Evolutionary conservation across 2,113 vertebrate genomes (phyloP), one percentile per base, ranked within the genome.

Genomic region (Xyrauchen texanus): DNA sequence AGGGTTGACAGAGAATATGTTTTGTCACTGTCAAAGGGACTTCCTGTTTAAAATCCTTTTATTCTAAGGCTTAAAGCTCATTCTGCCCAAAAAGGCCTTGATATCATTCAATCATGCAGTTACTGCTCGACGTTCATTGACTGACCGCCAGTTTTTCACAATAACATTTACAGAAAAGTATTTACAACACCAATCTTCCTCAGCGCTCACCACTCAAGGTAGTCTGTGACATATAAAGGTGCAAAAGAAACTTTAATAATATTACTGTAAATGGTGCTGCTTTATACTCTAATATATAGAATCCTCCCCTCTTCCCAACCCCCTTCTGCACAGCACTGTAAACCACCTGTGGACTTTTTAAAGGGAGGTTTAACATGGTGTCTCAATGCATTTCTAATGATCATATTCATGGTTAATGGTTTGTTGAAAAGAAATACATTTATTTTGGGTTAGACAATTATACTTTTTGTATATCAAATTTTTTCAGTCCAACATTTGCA

Each of bases 211-310:
- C 89, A 90, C 82, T 88, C 89, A 86, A 88, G 82, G 78, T 89
- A 88, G 89, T 90, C 84, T 87, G 86, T 73, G 70, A 83, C 86
- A 88, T 90, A 88, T 82, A 92, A 90, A 92, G 91, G 90, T 92
- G 91, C 93, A 93, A 91, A 90, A 86, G 87, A 93, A 89, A 91
- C 90, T 93, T 92, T 92, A 91, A 91, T 88, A 92, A 89, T 85
- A 89, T 92, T 91, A 90, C 89, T 89, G 91, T 91, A 90, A 91
- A 92, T 90, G 93, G 93, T 94, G 93, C 93, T 94, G 92, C 92
- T 94, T 93, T 93, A 87, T 94, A 93, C 91, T 92, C 92, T 91
- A 79, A 89, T 90, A 91, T 87, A 86, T 85, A 91, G 87, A 91
- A 88, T 90, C 90, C 88, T 88, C 87, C 7, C 88, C 86, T 83